A percentile compares a stretch with the other conserved stretches of the same genome.
Evolutionary conservation across 2,797 vertebrate genomes (phyloP).

Genomic region (Falco concolor): DNA sequence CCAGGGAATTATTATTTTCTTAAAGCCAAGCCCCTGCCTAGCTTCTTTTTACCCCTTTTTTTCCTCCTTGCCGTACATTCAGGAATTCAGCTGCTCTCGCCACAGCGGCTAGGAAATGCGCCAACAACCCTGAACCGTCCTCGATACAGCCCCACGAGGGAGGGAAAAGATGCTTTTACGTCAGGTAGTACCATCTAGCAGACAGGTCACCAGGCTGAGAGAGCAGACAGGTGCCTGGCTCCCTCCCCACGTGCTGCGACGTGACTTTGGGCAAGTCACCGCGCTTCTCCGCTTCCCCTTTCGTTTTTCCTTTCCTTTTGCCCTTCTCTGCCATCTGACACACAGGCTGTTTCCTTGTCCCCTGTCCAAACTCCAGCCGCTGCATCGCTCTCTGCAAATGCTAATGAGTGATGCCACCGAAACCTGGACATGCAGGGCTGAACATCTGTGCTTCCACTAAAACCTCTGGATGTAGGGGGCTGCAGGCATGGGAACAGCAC

Average conservation of each 20-base stretch:
- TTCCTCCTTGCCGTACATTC: background rate
- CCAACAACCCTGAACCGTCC: background rate
- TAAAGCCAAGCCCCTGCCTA: background rate
- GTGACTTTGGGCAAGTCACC: background rate
- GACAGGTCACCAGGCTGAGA: background rate
- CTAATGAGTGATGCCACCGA: background rate
- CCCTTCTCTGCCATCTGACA: constrained; percentile 20
- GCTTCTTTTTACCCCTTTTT: background rate
- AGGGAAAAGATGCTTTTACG: background rate
- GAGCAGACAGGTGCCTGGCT: background rate
- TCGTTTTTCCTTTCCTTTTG: background rate
- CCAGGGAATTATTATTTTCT: background rate
- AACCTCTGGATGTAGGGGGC: background rate
- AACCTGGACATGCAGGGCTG: background rate
- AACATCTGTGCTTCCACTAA: background rate
- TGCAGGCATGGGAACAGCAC: background rate
- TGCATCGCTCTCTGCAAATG: background rate
- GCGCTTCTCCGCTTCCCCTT: background rate
- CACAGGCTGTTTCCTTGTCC: background rate
- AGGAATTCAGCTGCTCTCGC: background rate
- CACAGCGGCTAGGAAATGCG: rapidly evolving
- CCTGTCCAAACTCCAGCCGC: background rate
- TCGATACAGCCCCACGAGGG: rapidly evolving
- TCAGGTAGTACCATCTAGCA: rapidly evolving
- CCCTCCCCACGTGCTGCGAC: rapidly evolving